Base-by-base conservation (phyloP, 2,113 vertebrate genomes). In the Pyxicephalus adspersus region DNA sequence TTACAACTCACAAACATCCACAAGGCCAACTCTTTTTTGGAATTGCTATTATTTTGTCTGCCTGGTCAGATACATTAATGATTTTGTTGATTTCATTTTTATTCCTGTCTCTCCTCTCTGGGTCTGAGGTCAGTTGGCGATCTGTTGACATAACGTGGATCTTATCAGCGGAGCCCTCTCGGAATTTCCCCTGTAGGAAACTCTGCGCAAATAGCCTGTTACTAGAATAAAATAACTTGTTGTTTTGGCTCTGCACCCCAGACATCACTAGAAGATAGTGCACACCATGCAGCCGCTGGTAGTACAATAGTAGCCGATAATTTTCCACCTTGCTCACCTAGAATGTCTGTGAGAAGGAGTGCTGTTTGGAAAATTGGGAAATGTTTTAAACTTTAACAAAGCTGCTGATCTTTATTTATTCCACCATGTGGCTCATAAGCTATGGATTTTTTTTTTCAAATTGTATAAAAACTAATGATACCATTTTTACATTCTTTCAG, bases 101-200 rank as follows among this genome's bases (percentile, higher is more conserved):
- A 22, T 29, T 52, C 51, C 25, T 54, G n/a, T 52, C 23, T 64
- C 60, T 65, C 22, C 16, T 31, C 45, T 51, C 74, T 5, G 60
- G 61, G 63, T 54, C 38, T 5, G 38, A 11, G 20, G 61, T 54
- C 75, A 52, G 61, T n/a, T 6, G 51, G 50, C 22, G 75, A 77
- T 64, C 75, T 77, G 61, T 54, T 65, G 61, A 77, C 75, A 64
- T 64, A 54, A 52, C 58, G 22, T 19, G 34, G 58, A 63, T 23
- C 15, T 51, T 64, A 77, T 77, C 61, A 77, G 61, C 18, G 50
- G 45, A 64, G 65, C 50, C 20, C 45, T 64, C 51, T 34, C 65
- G 75, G 75, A 64, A 77, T 77, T 77, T 77, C 75, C 75, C 60
- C n/a, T 3, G 25, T 64, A 54, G 75, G 75, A 77, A 77, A 54